Conservation (phyloP, 1,140 invertebrate species). For the Trichonephila inaurata region DNA sequence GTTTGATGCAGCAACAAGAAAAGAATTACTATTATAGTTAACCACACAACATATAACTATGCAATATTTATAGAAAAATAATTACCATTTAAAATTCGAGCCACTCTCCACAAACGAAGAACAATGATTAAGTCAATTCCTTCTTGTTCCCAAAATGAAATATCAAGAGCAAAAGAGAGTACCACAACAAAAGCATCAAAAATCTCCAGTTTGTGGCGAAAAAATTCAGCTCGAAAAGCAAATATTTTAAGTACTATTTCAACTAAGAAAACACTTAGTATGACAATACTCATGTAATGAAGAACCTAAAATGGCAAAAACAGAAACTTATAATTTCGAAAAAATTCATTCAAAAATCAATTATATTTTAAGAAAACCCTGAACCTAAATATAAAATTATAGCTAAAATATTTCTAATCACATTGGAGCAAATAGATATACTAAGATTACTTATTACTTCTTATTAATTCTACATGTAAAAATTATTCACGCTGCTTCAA, state of each 20-base stretch:
- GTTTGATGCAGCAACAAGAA: no score
- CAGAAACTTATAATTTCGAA: no score
- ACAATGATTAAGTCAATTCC: constrained; percentile 80
- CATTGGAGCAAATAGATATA: no score
- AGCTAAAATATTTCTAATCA: no score
- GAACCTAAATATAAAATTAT: neutral
- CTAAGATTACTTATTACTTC: no score
- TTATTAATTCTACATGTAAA: no score
- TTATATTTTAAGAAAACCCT: neutral
- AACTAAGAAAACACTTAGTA: constrained; percentile 80
- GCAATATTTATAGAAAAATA: neutral
- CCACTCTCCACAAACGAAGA: constrained; percentile 80
- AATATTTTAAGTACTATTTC: constrained; percentile 80
- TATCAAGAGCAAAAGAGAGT: constrained; percentile 81
- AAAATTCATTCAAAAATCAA: neutral
- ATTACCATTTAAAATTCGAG: constrained; percentile 81
- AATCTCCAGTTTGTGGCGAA: constrained; percentile 81
- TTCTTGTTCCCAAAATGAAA: constrained; percentile 78
- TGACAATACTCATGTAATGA: constrained; percentile 80
- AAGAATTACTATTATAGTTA: no score
- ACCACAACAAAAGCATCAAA: constrained; percentile 81
- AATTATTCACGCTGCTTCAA: no score
- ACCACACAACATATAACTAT: no score
- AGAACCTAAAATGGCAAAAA: constrained; percentile 78
- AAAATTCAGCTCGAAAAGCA: constrained; percentile 80